phyloP scores from a whole-genome alignment of 2,888 invertebrate species.

The Spodoptera picta region DNA sequence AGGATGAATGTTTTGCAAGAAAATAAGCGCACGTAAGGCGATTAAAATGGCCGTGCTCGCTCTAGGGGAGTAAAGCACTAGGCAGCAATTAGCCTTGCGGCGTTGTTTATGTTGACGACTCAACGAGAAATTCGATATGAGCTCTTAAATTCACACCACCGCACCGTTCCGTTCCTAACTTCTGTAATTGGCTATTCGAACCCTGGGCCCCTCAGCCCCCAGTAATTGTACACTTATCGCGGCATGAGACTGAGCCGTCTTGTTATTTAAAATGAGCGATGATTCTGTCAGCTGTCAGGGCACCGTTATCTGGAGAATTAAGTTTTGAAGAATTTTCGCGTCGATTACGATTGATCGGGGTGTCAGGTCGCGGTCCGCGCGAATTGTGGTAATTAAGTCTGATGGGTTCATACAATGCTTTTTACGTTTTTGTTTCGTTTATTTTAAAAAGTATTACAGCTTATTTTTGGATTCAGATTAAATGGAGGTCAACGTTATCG shows the following conservation, averaged over 20 bases:
- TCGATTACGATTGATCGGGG: conserved; percentile 39
- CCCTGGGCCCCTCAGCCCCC: conserved; percentile 49
- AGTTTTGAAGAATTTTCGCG: conserved; percentile 26
- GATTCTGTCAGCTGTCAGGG: conserved; percentile 44
- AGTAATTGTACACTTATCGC: conserved; percentile 59
- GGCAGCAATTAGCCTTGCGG: conserved; percentile 20
- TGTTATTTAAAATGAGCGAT: conserved; percentile 54
- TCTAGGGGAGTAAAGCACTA: conserved; percentile 15
- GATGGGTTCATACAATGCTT: conserved; percentile 1
- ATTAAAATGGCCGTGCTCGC: neutral
- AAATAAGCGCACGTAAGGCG: neutral
- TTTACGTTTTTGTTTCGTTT: conserved; percentile 5
- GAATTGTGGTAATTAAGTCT: conserved; percentile 26
- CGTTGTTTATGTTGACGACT: conserved; percentile 38
- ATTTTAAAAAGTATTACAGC: conserved; percentile 4
- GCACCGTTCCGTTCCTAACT: conserved; percentile 44
- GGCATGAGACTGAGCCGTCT: conserved; percentile 46
- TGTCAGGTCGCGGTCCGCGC: conserved; percentile 5
- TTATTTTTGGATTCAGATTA: neutral
- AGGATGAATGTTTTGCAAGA: conserved; percentile 3
- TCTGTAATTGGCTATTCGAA: conserved; percentile 63
- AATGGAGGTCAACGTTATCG: neutral
- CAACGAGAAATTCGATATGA: conserved; percentile 49
- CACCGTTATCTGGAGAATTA: conserved; percentile 47
- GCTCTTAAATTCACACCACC: conserved; percentile 44